Conservation (phyloP, 2,113 vertebrate genomes). For the Ceyx cyanopectus region DNA sequence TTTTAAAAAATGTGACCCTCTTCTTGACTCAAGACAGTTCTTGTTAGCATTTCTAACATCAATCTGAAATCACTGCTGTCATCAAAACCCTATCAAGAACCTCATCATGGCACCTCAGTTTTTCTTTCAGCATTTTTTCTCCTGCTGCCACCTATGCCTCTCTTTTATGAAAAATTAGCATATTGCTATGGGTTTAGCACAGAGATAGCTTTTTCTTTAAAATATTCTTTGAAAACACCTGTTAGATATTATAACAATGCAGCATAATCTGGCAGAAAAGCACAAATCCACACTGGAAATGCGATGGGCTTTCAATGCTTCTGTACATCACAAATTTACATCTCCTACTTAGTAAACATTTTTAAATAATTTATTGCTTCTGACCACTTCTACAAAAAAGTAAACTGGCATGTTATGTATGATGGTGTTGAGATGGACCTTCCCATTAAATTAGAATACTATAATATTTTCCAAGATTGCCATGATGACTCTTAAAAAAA, state of each 20-base stretch:
- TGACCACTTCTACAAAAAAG: background rate
- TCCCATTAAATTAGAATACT: background rate
- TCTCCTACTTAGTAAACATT: conserved; percentile 17
- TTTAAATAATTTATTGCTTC: background rate
- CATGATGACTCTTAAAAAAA: background rate
- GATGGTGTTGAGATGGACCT: background rate
- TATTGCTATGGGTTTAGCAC: background rate
- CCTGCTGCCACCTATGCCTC: background rate
- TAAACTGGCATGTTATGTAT: background rate
- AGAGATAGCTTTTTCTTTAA: conserved; percentile 40
- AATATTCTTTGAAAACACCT: conserved; percentile 39
- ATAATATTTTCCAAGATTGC: background rate
- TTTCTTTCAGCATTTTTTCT: background rate
- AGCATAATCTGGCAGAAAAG: conserved; percentile 53
- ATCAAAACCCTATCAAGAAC: background rate
- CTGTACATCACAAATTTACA: conserved; percentile 15
- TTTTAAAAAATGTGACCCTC: background rate
- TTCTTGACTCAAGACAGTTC: background rate
- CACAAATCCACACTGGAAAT: conserved; percentile 38
- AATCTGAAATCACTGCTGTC: background rate
- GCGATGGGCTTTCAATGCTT: conserved; percentile 7
- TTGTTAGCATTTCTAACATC: background rate
- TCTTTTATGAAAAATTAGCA: conserved; percentile 20
- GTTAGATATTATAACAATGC: conserved; percentile 17
- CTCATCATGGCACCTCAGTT: background rate